Conservation (phyloP, 2,888 invertebrate species). For the Nysson spinosus region DNA sequence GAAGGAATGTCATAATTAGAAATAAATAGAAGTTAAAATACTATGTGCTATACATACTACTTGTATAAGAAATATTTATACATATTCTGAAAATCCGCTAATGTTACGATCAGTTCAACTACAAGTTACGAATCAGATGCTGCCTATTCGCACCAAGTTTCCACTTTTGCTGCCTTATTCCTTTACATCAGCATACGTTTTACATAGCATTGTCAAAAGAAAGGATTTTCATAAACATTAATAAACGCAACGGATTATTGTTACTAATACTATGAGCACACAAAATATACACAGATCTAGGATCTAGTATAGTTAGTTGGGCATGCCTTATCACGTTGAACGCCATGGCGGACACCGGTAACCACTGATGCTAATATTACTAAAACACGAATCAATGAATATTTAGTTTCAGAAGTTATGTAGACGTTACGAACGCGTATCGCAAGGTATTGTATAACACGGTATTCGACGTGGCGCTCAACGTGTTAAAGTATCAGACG, state of each 20-base stretch:
- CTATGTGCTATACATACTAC: slow-evolving; percentile 28
- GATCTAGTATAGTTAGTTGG: slow-evolving; percentile 25
- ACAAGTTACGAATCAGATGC: slow-evolving; percentile 41
- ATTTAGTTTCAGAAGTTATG: too few species aligned
- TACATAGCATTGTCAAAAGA: slow-evolving; percentile 25
- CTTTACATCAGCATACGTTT: too few species aligned
- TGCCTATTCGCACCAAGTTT: slow-evolving; percentile 22
- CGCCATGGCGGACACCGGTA: too few species aligned
- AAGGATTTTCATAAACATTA: slow-evolving; percentile 11
- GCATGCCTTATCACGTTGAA: too few species aligned
- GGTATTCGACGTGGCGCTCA: slow-evolving; percentile 27
- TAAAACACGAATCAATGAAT: too few species aligned
- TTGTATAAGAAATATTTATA: slow-evolving; percentile 17
- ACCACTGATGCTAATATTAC: too few species aligned
- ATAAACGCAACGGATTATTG: slow-evolving; percentile 23
- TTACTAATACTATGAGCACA: slow-evolving; percentile 27
- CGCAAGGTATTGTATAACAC: too few species aligned
- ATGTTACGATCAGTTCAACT: slow-evolving; percentile 23
- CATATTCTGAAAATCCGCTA: slow-evolving; percentile 21
- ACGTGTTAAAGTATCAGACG: slow-evolving; percentile 16
- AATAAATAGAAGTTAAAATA: slow-evolving; percentile 38
- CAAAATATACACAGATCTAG: slow-evolving; percentile 29
- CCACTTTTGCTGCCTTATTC: slow-evolving; percentile 17
- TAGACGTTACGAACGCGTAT: too few species aligned
- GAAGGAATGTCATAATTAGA: slow-evolving; percentile 17